phyloP scores from a whole-genome alignment of 2,113 vertebrate species.

The Asarcornis scutulata region DNA sequence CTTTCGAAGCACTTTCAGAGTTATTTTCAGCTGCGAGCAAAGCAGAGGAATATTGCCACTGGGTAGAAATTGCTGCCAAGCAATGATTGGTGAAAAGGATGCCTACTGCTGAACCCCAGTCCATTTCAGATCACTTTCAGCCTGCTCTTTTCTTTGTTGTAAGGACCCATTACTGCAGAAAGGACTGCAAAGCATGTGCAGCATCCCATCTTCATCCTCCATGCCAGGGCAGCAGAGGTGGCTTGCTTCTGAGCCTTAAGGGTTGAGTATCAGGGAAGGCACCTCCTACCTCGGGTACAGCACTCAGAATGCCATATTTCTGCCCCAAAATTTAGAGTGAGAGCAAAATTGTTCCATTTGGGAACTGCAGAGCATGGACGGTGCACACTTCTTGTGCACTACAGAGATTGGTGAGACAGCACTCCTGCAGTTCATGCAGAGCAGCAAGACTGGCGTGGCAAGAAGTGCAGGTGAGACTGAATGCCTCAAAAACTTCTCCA shows the following conservation, averaged over 20 bases:
- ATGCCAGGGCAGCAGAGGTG: neutral
- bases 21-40: constrained; percentile 59
- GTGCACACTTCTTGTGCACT: accelerated
- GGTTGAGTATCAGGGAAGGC: accelerated
- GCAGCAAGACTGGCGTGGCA: accelerated
- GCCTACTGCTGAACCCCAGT: constrained; percentile 1
- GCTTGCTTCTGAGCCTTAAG: neutral
- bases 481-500: neutral
- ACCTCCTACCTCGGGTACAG: neutral
- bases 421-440: accelerated
- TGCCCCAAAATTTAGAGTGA: neutral
- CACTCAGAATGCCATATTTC: neutral
- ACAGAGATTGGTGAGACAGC: accelerated
- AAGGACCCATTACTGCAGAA: neutral
- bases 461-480: neutral
- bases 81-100: neutral
- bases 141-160: neutral
- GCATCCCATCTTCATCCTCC: neutral
- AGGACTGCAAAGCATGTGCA: neutral
- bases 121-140: constrained; percentile 19
- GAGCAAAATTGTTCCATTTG: neutral
- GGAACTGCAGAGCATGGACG: neutral
- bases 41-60: constrained; percentile 28
- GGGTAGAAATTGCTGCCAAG: constrained; percentile 39
- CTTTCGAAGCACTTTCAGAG: constrained; percentile 29